These are phyloP conservation scores for Dipodomys spectabilis DNA, from an alignment of 2,113 vertebrate species.

Conservation along the genomic window DNA sequence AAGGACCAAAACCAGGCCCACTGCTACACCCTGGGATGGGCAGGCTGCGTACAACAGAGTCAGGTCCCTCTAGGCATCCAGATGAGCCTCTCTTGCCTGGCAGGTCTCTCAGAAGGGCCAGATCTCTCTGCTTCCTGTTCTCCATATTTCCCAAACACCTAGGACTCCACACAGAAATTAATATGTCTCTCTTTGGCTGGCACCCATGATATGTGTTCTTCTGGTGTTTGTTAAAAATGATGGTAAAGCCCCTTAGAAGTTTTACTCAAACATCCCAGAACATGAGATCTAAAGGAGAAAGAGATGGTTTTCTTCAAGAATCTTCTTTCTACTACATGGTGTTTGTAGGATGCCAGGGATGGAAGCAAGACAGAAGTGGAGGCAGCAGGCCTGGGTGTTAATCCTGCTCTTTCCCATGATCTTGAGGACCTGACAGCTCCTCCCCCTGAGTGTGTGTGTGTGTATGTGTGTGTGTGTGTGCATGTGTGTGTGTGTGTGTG, in stretches of 20 bases:
- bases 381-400: not conserved
- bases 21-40: not conserved
- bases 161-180: not conserved
- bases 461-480: too few relatives aligned
- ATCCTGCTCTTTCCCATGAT: not conserved
- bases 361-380: too few relatives aligned
- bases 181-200: not conserved
- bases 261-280: not conserved
- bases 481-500: too few relatives aligned
- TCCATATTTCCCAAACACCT: not conserved
- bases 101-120: not conserved
- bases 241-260: not conserved
- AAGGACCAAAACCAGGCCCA: not conserved
- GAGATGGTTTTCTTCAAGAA: not conserved
- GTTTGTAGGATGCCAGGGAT: not conserved
- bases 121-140: not conserved
- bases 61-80: not conserved
- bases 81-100: not conserved
- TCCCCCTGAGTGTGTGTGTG: not conserved
- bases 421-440: accelerated
- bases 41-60: not conserved
- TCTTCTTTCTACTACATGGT: too few relatives aligned
- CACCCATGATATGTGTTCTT: not conserved
- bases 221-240: not conserved
- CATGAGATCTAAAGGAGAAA: not conserved